Percentiles rank a stretch among this genome's conserved stretches.
Evolutionary conservation across 2,888 invertebrate species (phyloP).

Genomic region (Cosmopolites sordidus): DNA sequence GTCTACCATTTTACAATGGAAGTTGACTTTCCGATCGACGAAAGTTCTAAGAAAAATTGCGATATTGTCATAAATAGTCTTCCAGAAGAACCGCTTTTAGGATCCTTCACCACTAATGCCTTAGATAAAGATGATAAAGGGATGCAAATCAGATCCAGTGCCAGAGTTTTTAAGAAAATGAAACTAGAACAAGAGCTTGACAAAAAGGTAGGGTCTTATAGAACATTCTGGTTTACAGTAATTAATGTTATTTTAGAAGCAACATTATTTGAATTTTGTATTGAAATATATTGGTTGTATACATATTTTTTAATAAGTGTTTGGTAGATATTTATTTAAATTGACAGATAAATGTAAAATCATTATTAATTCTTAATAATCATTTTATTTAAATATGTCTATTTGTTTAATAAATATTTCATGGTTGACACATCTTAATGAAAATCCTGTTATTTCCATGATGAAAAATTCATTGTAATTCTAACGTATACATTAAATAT

Average conservation of each 20-base stretch:
- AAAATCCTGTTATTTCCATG: too few species aligned
- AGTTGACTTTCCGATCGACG: slow-evolving; percentile 17
- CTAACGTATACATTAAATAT: too few species aligned
- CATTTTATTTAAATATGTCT: too few species aligned
- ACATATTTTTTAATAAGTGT: background rate
- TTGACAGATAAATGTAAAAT: too few species aligned
- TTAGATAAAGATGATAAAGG: slow-evolving; percentile 45
- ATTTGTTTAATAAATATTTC: too few species aligned
- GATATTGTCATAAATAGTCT: background rate
- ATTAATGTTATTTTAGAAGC: background rate
- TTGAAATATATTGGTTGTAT: too few species aligned
- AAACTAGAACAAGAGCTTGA: slow-evolving; percentile 53
- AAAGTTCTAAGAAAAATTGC: slow-evolving; percentile 16
- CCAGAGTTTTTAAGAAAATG: slow-evolving; percentile 74
- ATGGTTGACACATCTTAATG: too few species aligned
- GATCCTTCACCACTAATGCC: slow-evolving; percentile 60
- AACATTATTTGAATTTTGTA: too few species aligned
- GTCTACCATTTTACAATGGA: slow-evolving; percentile 18
- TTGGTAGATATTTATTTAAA: too few species aligned
- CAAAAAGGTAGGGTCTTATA: slow-evolving; percentile 21
- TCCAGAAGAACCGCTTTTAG: slow-evolving; percentile 50
- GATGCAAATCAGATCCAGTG: slow-evolving; percentile 61
- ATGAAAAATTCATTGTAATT: too few species aligned
- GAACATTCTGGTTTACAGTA: background rate
- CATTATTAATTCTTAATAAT: too few species aligned